These are phyloP conservation scores for Brachymystax lenok DNA, from an alignment of 2,797 vertebrate genomes.

Conservation along the genomic window DNA sequence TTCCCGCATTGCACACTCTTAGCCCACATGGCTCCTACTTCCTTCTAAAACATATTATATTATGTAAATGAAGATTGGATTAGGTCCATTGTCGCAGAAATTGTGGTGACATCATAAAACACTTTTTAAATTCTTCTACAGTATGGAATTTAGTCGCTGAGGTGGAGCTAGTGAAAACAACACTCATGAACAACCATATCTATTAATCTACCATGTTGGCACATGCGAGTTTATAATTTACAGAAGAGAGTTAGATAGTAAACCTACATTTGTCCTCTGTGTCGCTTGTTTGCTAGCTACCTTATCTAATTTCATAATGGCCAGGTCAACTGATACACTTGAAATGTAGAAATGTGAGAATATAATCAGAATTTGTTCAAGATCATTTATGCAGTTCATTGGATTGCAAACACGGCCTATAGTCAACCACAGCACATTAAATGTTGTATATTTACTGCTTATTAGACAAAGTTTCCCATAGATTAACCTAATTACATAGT, in stretches of 20 bases:
- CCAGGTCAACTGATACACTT: not conserved
- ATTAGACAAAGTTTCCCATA: not conserved
- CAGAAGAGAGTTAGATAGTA: no score
- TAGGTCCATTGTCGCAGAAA: not conserved
- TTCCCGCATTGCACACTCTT: conserved; percentile 33
- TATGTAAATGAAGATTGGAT: conserved; percentile 20
- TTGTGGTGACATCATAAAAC: not conserved
- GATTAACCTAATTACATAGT: conserved; percentile 4
- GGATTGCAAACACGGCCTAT: not conserved
- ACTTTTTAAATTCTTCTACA: not conserved
- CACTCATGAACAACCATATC: not conserved
- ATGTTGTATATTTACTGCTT: not conserved
- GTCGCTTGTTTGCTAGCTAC: no score
- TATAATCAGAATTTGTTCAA: not conserved
- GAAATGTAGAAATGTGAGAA: not conserved
- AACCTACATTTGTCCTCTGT: no score
- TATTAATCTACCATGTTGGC: no score
- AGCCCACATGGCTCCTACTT: conserved; percentile 9
- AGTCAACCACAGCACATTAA: conserved; percentile 1
- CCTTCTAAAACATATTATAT: conserved; percentile 19
- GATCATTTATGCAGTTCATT: not conserved
- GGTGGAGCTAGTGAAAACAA: not conserved
- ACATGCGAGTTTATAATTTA: no score
- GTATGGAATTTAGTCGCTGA: not conserved
- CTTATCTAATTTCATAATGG: no score